phyloP scores from a whole-genome alignment of 2,888 invertebrate genomes.

The Cosmia pyralina region DNA sequence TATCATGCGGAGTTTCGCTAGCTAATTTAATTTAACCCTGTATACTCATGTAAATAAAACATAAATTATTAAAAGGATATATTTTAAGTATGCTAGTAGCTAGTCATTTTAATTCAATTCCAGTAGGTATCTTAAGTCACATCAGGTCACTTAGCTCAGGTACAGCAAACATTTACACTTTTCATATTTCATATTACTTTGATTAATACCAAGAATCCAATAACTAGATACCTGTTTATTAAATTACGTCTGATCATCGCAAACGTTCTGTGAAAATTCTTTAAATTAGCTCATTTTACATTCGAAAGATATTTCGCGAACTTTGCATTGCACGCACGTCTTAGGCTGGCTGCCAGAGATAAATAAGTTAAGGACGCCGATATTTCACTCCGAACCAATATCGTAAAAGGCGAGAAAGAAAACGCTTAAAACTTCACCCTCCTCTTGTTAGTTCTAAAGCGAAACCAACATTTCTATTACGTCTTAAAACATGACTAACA shows the following conservation, averaged over 20 bases:
- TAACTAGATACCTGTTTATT: conserved; percentile 56
- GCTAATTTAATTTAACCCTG: too few relatives aligned
- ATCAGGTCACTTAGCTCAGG: conserved; percentile 18
- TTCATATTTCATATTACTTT: conserved; percentile 37
- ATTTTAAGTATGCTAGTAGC: not conserved
- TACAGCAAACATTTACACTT: conserved; percentile 30
- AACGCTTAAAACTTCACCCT: conserved; percentile 73
- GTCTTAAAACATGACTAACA: conserved; percentile 32
- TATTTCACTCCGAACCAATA: conserved; percentile 86
- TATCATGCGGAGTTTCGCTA: too few relatives aligned
- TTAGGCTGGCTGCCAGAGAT: conserved; percentile 78
- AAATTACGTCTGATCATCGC: conserved; percentile 68
- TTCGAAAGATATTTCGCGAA: conserved; percentile 72
- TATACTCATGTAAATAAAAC: not conserved
- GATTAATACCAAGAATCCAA: conserved; percentile 21
- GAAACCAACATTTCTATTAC: conserved; percentile 51
- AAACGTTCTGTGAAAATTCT: conserved; percentile 69
- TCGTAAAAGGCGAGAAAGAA: conserved; percentile 79
- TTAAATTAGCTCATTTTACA: conserved; percentile 79
- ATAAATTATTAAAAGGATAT: not conserved
- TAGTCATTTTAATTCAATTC: conserved; percentile 27
- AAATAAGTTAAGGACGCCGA: conserved; percentile 83
- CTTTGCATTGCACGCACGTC: conserved; percentile 83
- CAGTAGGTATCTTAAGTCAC: conserved; percentile 34
- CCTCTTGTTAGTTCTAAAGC: conserved; percentile 53